phyloP scores from a whole-genome alignment of 1,140 invertebrate genomes.

The Daktulosphaira vitifoliae region DNA sequence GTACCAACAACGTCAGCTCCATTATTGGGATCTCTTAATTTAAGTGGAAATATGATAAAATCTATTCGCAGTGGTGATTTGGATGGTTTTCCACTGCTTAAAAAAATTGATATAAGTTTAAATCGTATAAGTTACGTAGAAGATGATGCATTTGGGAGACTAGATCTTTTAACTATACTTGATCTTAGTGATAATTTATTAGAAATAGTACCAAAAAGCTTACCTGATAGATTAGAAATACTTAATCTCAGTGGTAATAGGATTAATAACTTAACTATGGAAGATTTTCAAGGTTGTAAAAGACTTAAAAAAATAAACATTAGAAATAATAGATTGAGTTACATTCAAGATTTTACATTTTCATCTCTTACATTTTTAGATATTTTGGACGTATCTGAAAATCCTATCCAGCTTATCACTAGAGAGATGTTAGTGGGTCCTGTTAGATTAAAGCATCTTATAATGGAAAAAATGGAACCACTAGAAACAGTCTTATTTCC shows the following conservation, averaged over 20 bases:
- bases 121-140: constrained; percentile 69
- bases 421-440: constrained; percentile 11
- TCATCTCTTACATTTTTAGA: background rate
- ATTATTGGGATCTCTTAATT: constrained; percentile 66
- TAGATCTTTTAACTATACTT: constrained; percentile 68
- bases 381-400: constrained; percentile 12
- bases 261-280: constrained; percentile 43
- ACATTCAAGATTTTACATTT: background rate
- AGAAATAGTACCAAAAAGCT: constrained; percentile 53
- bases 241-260: constrained; percentile 58
- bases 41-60: constrained; percentile 66
- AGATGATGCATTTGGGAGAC: constrained; percentile 72
- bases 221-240: constrained; percentile 53
- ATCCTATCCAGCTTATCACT: constrained; percentile 12
- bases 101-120: constrained; percentile 67
- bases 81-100: constrained; percentile 76
- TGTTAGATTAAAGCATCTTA: background rate
- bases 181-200: constrained; percentile 71
- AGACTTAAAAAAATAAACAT: background rate
- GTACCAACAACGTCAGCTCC: constrained; percentile 76
- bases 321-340: background rate
- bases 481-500: background rate
- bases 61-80: constrained; percentile 72
- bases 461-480: background rate
- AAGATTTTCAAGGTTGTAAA: background rate